Evolutionary conservation across 2,888 invertebrate genomes (phyloP), one percentile per base, ranked within the genome.

Genomic region (Xiphydria camelus): DNA sequence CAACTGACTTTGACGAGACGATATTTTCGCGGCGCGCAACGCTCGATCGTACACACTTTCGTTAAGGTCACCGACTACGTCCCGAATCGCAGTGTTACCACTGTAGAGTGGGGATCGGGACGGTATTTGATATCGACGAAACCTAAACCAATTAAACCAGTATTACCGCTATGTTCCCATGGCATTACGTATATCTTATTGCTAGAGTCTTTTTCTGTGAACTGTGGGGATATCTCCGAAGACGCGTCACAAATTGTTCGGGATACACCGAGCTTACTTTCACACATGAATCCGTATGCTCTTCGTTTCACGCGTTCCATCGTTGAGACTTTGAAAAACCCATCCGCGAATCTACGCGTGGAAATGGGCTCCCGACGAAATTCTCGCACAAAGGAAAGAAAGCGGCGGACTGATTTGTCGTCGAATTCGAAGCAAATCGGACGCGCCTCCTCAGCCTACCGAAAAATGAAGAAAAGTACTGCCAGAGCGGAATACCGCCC

Each of bases 401-500:
- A 19, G 36, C 12, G 34, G 41, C 25, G 41, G 17, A 43, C 18
- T 47, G 44, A 50, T 49, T 52, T 51, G 19, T 26, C 31, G 34
- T 29, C 15, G 12, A 14, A 15, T 39, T 26, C 14, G 32, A 34
- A 42, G 38, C 31, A 45, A 41, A 55, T 49, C 48, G 41, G 48
- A 39, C 49, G 48, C 44, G 54, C 50, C 49, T 61, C n/a, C n/a
- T n/a, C n/a, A n/a, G 49, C 41, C 49, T 51, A 49, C 58, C 55
- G 51, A 49, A 57, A 50, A 51, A 21, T 37, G 14, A 19, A 21
- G 12, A 36, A 37, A 21, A 12, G 22, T 62, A 62, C 62, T 64
- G 62, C 65, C 64, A 60, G 61, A 64, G 63, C 59, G 64, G 63
- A n/a, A n/a, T 55, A 60, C 55, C 62, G 62, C 59, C 63, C 60